Base-by-base conservation (phyloP, 2,888 invertebrate genomes). In the Himalopsyche tibetana region DNA sequence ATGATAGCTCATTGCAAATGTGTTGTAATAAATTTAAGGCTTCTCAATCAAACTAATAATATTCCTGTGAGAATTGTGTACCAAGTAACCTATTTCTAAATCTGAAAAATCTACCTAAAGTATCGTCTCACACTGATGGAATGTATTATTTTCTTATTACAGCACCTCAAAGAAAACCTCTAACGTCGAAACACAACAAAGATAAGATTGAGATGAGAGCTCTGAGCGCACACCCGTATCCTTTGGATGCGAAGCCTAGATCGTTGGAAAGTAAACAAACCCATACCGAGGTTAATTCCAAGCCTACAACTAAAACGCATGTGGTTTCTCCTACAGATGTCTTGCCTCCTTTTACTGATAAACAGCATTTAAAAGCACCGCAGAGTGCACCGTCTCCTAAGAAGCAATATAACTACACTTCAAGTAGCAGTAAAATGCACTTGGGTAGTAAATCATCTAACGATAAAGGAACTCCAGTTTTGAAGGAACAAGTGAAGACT, bases 191-290 rank as follows among this genome's bases (percentile, higher is more conserved):
- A 12, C 93, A 92, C 88, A 93, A 93, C 88, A 93, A 93, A 88
- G 90, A 90, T 2, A 93, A 93, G 4, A 93, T 93, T 81, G 93
- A 93, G 88, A 93, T 93, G 93, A 90, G 93, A 89, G 93, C 93
- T 0, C 89, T 93, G 0, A 81, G 69, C 79, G 82, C 85, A 19
- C 82, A 82, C 36, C 56, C 69, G 9, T 17, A 56, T 38, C 80
- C 42, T 11, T 51, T 45, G 51, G 83, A 82, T 3, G 86, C 63
- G 28, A 83, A 81, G 40, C 45, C 80, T 12, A 17, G 82, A 15
- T n/a, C 63, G 5, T 51, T 51, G 15, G 42, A 80, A 28, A 86
- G 81, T 74, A 74, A 74, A 15, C 15, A n/a, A 6, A 36, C 74
- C 12, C 36, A 74, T 19, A 4, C 38, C 15, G 74, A 74, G 36